Conservation (phyloP, 2,888 invertebrate species). For the Cheilosia urbana region DNA sequence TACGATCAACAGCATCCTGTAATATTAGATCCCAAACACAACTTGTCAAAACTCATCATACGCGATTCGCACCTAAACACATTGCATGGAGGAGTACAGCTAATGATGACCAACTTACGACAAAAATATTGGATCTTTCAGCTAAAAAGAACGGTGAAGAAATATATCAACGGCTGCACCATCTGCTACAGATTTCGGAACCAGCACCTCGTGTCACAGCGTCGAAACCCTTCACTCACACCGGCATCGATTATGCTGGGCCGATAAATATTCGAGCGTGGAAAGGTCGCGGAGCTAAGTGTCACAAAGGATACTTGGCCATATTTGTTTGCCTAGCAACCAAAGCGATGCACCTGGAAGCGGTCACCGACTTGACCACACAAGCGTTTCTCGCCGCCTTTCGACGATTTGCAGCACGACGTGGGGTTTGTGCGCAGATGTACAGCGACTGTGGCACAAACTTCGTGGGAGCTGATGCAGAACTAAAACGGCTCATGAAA, state of each 20-base stretch:
- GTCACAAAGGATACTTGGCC: slow-evolving; percentile 76
- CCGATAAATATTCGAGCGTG: slow-evolving; percentile 64
- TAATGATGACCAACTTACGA: neutral
- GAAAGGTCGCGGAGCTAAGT: slow-evolving; percentile 60
- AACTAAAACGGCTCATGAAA: slow-evolving; percentile 15
- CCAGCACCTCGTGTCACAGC: too few species aligned
- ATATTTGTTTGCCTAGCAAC: slow-evolving; percentile 77
- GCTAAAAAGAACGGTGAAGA: neutral
- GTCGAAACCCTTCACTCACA: slow-evolving; percentile 17
- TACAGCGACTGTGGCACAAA: slow-evolving; percentile 78
- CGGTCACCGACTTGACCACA: slow-evolving; percentile 66
- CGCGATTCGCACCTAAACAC: neutral
- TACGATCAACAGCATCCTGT: slow-evolving; percentile 1
- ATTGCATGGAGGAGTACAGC: neutral
- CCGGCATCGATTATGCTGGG: slow-evolving; percentile 76
- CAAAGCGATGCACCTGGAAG: slow-evolving; percentile 71
- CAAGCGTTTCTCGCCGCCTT: slow-evolving; percentile 77
- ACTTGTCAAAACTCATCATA: neutral
- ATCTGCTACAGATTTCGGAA: slow-evolving; percentile 42
- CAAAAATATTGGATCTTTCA: neutral
- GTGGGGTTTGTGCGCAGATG: slow-evolving; percentile 76
- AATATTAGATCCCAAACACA: neutral
- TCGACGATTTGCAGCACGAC: slow-evolving; percentile 76
- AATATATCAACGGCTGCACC: slow-evolving; percentile 30
- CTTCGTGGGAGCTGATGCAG: slow-evolving; percentile 77